Evolutionary conservation across 1,140 invertebrate genomes (phyloP).

Genomic region (Microplitis demolitor): DNA sequence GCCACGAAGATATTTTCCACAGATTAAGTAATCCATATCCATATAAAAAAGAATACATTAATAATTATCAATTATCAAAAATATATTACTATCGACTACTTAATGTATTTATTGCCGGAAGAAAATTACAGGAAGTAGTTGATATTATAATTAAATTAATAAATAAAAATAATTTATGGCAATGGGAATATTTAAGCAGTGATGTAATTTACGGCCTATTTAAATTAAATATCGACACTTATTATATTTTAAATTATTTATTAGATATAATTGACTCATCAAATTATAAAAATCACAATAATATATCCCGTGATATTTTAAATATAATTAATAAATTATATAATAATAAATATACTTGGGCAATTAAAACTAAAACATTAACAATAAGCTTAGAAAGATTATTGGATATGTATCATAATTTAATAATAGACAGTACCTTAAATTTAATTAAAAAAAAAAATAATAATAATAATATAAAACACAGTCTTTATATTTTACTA

Average conservation of each 20-base stretch:
- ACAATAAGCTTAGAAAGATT: constrained; percentile 55
- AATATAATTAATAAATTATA: constrained; percentile 58
- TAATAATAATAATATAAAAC: constrained; percentile 36
- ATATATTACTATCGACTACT: constrained; percentile 12
- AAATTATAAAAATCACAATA: constrained; percentile 5
- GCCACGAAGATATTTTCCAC: neutral
- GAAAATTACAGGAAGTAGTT: neutral
- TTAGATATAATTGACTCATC: constrained; percentile 39
- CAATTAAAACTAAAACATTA: constrained; percentile 50
- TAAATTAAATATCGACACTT: neutral
- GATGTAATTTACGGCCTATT: constrained; percentile 3
- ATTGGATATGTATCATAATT: constrained; percentile 57
- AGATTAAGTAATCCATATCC: neutral
- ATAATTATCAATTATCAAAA: neutral
- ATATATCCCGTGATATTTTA: constrained; percentile 38
- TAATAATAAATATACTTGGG: constrained; percentile 58
- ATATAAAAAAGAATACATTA: neutral
- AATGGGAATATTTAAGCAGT: neutral
- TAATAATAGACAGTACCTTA: constrained; percentile 40
- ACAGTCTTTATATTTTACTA: constrained; percentile 55
- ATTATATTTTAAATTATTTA: constrained; percentile 25
- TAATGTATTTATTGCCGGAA: neutral
- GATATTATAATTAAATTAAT: constrained; percentile 7
- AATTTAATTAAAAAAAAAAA: constrained; percentile 23
- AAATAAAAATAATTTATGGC: constrained; percentile 2